Conservation (phyloP, 2,113 vertebrate genomes). For the Choloepus hoffmanni region DNA sequence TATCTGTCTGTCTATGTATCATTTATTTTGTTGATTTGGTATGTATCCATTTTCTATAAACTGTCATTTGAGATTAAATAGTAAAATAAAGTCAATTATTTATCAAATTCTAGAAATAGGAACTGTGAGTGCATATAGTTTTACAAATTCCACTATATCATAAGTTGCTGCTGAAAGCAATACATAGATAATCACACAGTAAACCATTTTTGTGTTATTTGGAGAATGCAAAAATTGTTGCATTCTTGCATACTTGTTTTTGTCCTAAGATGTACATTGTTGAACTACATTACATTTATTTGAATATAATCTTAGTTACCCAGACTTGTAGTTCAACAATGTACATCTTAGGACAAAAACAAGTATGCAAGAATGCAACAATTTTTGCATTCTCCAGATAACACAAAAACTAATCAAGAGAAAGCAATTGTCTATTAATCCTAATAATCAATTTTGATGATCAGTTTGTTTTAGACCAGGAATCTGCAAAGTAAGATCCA, state of each 20-base stretch:
- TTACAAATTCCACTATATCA: neutral
- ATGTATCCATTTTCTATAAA: neutral
- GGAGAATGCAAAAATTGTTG: neutral
- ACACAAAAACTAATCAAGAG: neutral
- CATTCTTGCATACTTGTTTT: neutral
- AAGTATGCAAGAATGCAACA: neutral
- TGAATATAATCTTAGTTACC: neutral
- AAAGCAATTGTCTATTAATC: neutral
- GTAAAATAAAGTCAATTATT: neutral
- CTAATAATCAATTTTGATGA: neutral
- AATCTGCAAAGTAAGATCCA: neutral
- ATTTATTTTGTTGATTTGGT: conserved; percentile 13
- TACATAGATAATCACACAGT: neutral
- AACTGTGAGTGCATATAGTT: neutral
- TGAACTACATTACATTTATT: too few relatives aligned
- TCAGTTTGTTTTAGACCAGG: neutral
- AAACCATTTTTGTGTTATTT: neutral
- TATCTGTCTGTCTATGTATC: neutral
- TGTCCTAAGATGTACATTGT: neutral
- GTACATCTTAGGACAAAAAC: neutral
- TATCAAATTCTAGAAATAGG: neutral
- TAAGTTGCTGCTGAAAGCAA: neutral
- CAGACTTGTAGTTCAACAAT: neutral
- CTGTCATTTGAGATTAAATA: neutral
- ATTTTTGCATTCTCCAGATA: neutral